Percentiles rank a stretch among this genome's conserved stretches.
These are phyloP conservation scores for Acleris literana DNA, from an alignment of 2,888 invertebrate genomes.

Conservation along the genomic window DNA sequence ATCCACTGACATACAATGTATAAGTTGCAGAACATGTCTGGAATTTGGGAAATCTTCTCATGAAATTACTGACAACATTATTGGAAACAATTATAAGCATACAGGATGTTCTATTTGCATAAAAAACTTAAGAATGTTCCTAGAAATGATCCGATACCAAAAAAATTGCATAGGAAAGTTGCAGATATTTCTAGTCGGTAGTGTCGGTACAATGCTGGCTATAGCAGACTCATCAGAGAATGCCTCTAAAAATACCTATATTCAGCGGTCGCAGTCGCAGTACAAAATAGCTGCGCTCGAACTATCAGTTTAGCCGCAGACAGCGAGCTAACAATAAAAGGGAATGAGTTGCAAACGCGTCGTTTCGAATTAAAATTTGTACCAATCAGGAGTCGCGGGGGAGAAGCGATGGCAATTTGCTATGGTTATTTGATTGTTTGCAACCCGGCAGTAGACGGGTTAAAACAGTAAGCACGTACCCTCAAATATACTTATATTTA, in stretches of 20 bases:
- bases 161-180: too few relatives aligned
- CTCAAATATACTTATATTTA: background rate
- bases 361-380: constrained; percentile 50
- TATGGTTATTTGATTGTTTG: constrained; percentile 55
- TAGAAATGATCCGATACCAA: too few relatives aligned
- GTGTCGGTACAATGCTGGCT: too few relatives aligned
- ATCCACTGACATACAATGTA: too few relatives aligned
- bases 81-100: too few relatives aligned
- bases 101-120: too few relatives aligned
- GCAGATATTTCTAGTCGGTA: too few relatives aligned
- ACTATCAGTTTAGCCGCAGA: constrained; percentile 39
- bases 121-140: too few relatives aligned
- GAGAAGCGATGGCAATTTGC: constrained; percentile 43
- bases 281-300: constrained; percentile 39
- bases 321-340: constrained; percentile 43
- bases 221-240: too few relatives aligned
- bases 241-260: constrained; percentile 1
- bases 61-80: too few relatives aligned
- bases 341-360: constrained; percentile 47
- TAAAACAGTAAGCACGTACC: constrained; percentile 1
- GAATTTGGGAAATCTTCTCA: too few relatives aligned
- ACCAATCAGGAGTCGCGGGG: constrained; percentile 48
- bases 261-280: constrained; percentile 15
- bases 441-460: constrained; percentile 32
- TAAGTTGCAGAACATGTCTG: too few relatives aligned